A percentile compares a stretch with the other conserved stretches of the same genome.
phyloP scores from a whole-genome alignment of 1,140 invertebrate genomes.

The Heliconius himera region DNA sequence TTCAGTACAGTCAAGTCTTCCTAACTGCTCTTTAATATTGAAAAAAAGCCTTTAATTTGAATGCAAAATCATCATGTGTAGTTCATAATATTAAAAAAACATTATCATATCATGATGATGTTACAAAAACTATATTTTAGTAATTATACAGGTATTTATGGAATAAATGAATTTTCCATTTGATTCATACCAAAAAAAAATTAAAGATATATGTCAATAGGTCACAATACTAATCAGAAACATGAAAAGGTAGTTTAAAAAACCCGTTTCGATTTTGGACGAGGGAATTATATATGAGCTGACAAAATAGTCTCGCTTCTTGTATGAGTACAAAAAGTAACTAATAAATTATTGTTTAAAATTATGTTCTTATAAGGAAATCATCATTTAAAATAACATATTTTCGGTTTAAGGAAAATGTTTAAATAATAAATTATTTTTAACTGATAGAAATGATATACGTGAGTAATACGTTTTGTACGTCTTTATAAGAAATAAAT shows the following conservation, averaged over 20 bases:
- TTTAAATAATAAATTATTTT: background rate
- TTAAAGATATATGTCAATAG: background rate
- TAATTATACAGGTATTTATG: background rate
- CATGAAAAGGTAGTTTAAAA: background rate
- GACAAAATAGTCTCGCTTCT: background rate
- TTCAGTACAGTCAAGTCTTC: too few species aligned
- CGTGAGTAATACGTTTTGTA: too few species aligned
- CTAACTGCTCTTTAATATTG: too few species aligned
- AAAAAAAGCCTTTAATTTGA: too few species aligned
- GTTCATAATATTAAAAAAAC: background rate
- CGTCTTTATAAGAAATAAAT: too few species aligned
- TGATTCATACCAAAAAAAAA: background rate
- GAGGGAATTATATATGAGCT: slow-evolving; percentile 1
- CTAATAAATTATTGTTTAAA: background rate
- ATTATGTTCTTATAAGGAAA: background rate
- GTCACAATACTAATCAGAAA: background rate
- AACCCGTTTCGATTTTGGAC: background rate
- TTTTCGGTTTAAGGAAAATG: background rate
- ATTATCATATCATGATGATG: background rate
- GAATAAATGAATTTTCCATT: background rate
- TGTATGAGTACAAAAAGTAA: background rate
- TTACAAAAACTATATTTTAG: background rate
- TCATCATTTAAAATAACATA: background rate
- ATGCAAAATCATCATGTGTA: too few species aligned
- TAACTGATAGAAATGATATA: background rate